A percentile compares a stretch with the other conserved stretches of the same genome.
Evolutionary conservation across 1,140 invertebrate species (phyloP).

Genomic region (Drosophila tristis): DNA sequence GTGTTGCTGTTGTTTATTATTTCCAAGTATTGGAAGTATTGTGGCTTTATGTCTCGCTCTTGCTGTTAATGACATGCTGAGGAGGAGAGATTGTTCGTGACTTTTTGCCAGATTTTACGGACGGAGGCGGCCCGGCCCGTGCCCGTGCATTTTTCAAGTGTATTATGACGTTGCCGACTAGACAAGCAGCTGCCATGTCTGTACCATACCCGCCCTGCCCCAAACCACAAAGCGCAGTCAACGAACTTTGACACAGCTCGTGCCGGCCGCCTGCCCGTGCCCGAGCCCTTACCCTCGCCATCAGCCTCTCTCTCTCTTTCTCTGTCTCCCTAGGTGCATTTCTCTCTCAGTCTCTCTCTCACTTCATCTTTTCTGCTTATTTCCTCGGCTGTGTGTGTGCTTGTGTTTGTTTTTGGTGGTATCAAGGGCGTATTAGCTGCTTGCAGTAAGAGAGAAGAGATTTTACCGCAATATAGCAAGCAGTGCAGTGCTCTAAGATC

Average conservation of each 20-base stretch:
- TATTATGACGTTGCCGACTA: conserved; percentile 75
- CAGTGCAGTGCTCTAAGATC: neutral
- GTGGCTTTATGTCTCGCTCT: conserved; percentile 51
- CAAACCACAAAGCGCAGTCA: conserved; percentile 62
- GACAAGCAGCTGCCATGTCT: conserved; percentile 43
- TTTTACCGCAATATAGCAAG: too few relatives aligned
- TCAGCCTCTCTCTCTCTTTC: conserved; percentile 3
- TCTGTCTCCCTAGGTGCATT: neutral
- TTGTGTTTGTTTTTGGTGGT: conserved; percentile 45
- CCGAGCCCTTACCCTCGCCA: conserved; percentile 12
- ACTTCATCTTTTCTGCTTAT: conserved; percentile 2
- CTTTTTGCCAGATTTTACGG: conserved; percentile 70
- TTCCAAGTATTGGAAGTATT: conserved; percentile 60
- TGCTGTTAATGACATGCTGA: conserved; percentile 69
- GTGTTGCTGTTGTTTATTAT: conserved; percentile 36
- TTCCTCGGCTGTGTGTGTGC: conserved; percentile 12
- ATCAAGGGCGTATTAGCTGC: conserved; percentile 13
- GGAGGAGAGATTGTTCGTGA: conserved; percentile 66
- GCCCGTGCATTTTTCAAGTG: conserved; percentile 76
- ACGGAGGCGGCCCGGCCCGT: conserved; percentile 29
- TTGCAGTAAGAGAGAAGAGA: neutral
- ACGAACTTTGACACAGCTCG: conserved; percentile 76
- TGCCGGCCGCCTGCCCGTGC: conserved; percentile 10
- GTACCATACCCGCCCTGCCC: neutral
- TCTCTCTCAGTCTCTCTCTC: neutral